Conservation (phyloP, 2,113 vertebrate species). For the Petrocephalus microphthalmus region DNA sequence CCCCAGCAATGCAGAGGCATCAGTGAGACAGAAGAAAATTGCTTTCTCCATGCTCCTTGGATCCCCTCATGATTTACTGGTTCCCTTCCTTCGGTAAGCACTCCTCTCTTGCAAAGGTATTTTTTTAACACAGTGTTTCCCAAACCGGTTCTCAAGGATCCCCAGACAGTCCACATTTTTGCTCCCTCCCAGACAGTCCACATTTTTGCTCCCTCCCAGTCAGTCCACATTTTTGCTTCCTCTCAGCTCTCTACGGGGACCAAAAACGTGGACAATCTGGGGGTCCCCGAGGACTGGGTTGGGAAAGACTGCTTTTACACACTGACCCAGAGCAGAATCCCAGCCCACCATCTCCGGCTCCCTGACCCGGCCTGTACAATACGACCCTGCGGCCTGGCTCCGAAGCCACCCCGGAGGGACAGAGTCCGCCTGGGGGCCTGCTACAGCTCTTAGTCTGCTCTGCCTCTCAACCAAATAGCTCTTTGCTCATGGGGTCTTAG, state of each 20-base stretch:
- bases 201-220: no score
- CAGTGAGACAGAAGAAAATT: background rate
- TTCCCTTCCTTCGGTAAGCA: background rate
- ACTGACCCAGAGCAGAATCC: background rate
- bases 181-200: no score
- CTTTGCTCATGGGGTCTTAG: conserved; percentile 52
- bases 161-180: background rate
- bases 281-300: background rate
- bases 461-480: conserved; percentile 40
- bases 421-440: conserved; percentile 31
- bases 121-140: background rate
- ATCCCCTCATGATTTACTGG: background rate
- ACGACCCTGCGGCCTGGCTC: background rate
- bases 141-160: background rate
- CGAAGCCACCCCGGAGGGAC: background rate
- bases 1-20: background rate
- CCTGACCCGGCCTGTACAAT: background rate
- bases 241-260: no score
- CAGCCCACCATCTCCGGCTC: background rate
- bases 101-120: background rate
- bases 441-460: conserved; percentile 34
- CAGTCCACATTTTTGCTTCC: no score
- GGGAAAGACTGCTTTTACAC: background rate
- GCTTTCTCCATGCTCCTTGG: background rate
- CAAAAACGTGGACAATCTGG: background rate